These are phyloP conservation scores for Chitala chitala DNA, from an alignment of 2,113 vertebrate genomes.

Conservation along the genomic window DNA sequence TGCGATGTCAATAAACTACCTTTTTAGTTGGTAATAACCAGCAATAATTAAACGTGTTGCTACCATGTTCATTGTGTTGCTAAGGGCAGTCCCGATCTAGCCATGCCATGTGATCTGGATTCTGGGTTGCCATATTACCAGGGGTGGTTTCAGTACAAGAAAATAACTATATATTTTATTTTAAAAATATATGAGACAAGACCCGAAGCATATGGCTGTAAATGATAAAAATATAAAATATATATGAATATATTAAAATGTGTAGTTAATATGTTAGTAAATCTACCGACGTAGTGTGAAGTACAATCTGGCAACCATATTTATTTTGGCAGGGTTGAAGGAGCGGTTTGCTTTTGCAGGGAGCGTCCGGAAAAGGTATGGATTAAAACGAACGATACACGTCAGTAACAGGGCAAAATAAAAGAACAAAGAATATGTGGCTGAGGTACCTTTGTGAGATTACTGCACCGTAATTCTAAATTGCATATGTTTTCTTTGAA, in stretches of 20 bases:
- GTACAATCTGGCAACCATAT: conserved; percentile 10
- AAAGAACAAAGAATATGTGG: background rate
- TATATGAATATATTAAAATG: too few species aligned
- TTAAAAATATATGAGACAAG: too few species aligned
- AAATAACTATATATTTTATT: background rate
- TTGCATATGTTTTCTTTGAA: background rate
- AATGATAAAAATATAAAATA: background rate
- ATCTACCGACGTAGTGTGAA: too few species aligned
- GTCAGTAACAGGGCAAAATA: background rate
- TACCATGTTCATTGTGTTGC: background rate
- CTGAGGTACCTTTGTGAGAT: background rate
- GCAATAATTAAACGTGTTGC: background rate
- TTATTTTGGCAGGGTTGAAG: background rate
- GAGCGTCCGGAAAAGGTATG: conserved; percentile 16
- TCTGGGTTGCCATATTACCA: conserved; percentile 5
- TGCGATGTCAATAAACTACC: conserved; percentile 3
- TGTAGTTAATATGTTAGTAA: too few species aligned
- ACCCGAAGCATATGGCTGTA: too few species aligned
- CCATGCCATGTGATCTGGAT: conserved; percentile 8
- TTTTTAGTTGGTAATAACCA: background rate
- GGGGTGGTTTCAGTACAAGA: background rate
- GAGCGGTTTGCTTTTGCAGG: background rate
- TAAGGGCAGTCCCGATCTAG: background rate
- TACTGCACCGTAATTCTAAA: background rate
- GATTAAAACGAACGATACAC: background rate